phyloP scores from a whole-genome alignment of 2,888 invertebrate species.

The Melanotus villosus region DNA sequence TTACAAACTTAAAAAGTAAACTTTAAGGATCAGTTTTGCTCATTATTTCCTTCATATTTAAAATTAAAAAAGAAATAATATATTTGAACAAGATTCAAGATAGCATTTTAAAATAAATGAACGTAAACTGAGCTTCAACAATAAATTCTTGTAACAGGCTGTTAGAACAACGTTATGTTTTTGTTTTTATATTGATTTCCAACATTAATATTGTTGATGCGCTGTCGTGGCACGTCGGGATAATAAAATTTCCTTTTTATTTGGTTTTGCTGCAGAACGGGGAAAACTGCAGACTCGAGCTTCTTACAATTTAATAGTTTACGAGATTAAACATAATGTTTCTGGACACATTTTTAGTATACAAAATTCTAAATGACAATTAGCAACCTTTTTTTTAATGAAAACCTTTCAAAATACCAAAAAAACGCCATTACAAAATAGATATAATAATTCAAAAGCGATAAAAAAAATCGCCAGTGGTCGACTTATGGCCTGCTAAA shows the following conservation, averaged over 20 bases:
- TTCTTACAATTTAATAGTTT: no score
- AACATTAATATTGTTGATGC: conserved; percentile 22
- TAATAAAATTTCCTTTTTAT: conserved; percentile 2
- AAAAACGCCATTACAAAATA: no score
- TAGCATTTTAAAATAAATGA: background rate
- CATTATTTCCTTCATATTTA: conserved; percentile 18
- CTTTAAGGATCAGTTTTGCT: background rate
- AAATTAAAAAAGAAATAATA: background rate
- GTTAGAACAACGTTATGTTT: background rate
- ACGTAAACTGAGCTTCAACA: background rate
- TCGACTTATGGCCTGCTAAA: no score
- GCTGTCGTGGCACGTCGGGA: background rate
- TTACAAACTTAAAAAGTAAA: background rate
- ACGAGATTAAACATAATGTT: no score
- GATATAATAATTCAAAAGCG: no score
- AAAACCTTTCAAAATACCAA: no score
- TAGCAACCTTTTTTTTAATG: no score
- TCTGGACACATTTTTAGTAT: no score
- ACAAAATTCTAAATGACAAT: no score
- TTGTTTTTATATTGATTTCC: conserved; percentile 19
- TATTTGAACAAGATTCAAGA: background rate
- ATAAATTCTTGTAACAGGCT: conserved; percentile 19
- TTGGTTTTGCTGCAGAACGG: background rate
- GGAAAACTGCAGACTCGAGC: no score
- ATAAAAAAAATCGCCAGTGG: no score